These are phyloP conservation scores for Chironomus tepperi DNA, from an alignment of 1,140 invertebrate genomes.

Conservation along the genomic window DNA sequence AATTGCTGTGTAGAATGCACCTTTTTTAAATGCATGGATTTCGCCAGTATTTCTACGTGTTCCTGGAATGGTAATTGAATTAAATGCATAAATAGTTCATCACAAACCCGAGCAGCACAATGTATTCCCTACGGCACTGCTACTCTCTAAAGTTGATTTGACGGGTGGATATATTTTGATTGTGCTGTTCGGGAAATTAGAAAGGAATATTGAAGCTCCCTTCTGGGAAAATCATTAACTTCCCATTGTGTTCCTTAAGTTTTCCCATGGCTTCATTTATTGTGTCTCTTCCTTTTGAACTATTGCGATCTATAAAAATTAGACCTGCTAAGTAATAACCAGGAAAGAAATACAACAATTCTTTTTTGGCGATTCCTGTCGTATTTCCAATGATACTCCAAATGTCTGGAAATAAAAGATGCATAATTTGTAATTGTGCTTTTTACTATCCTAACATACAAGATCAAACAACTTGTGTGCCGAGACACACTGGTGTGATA, in stretches of 20 bases:
- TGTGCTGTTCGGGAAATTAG: too few relatives aligned
- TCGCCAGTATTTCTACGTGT: slow-evolving; percentile 65
- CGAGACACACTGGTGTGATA: too few relatives aligned
- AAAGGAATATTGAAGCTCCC: not conserved
- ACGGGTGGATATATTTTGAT: too few relatives aligned
- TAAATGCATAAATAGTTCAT: too few relatives aligned
- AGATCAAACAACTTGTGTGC: too few relatives aligned
- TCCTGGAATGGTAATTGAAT: slow-evolving; percentile 30
- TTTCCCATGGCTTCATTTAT: slow-evolving; percentile 50
- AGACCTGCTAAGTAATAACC: slow-evolving; percentile 40
- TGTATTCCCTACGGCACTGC: too few relatives aligned
- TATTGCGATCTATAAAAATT: slow-evolving; percentile 59
- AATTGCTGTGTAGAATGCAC: slow-evolving; percentile 88
- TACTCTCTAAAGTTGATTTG: too few relatives aligned
- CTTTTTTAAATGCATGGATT: slow-evolving; percentile 82
- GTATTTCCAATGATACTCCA: slow-evolving; percentile 82
- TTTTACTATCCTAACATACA: too few relatives aligned
- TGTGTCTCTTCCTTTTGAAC: slow-evolving; percentile 48
- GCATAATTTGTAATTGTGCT: too few relatives aligned
- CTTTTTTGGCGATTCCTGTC: slow-evolving; percentile 81
- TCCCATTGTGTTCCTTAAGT: slow-evolving; percentile 45
- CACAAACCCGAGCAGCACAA: too few relatives aligned
- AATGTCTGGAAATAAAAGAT: slow-evolving; percentile 45
- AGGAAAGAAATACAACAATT: slow-evolving; percentile 76
- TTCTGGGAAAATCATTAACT: slow-evolving; percentile 60